A percentile compares a stretch with the other conserved stretches of the same genome.
phyloP scores from a whole-genome alignment of 2,113 vertebrate genomes.

The Notothenia coriiceps region DNA sequence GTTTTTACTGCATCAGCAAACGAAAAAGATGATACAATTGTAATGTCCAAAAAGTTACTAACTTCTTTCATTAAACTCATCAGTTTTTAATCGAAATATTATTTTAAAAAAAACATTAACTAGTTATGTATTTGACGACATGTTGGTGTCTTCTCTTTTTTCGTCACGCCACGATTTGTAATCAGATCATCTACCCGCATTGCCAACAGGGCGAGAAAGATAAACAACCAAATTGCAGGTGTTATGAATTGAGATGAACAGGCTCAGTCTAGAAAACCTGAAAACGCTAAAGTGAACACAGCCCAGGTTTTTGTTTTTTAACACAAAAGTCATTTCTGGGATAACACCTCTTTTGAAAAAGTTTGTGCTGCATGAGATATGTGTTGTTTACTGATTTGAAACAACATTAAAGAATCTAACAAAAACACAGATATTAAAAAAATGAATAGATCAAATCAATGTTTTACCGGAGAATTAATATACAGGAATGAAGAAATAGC shows the following conservation, averaged over 20 bases:
- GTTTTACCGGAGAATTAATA: too few relatives aligned
- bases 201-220: background rate
- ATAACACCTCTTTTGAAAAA: background rate
- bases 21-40: background rate
- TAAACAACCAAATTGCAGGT: constrained; percentile 15
- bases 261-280: background rate
- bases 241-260: constrained; percentile 1
- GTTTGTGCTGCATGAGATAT: background rate
- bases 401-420: background rate
- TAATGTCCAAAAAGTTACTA: background rate
- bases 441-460: too few relatives aligned
- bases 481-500: too few relatives aligned
- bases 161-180: background rate
- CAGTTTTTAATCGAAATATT: background rate
- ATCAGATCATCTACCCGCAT: background rate
- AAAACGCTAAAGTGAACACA: background rate
- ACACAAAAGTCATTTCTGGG: background rate
- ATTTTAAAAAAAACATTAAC: background rate
- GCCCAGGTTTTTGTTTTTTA: background rate
- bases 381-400: too few relatives aligned
- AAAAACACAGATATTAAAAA: too few relatives aligned
- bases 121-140: background rate
- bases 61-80: constrained; percentile 9
- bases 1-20: background rate
- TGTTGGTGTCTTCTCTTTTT: background rate